Percentiles rank a stretch among this genome's conserved stretches.
Evolutionary conservation across 2,113 vertebrate genomes (phyloP).

Genomic region (Apteryx owenii): DNA sequence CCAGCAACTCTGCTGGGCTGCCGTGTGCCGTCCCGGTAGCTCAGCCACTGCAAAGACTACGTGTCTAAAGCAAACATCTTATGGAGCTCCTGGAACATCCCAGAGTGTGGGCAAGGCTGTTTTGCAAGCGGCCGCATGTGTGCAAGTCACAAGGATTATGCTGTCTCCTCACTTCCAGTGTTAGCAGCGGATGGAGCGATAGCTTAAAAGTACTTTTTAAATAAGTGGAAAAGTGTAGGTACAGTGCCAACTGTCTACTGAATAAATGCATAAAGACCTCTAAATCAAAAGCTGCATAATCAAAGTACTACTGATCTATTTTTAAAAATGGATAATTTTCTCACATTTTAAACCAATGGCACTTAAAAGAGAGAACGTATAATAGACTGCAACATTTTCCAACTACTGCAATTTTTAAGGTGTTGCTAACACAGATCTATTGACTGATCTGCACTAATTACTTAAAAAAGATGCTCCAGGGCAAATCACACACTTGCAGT

Average conservation of each 20-base stretch:
- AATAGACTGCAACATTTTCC: constrained; percentile 8
- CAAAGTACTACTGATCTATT: background rate
- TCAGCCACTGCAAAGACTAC: background rate
- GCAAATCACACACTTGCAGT: constrained; percentile 34
- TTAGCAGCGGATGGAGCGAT: background rate
- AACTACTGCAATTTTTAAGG: constrained; percentile 12
- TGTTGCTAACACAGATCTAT: constrained; percentile 30
- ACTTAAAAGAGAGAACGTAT: background rate
- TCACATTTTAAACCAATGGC: constrained; percentile 21
- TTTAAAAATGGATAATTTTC: background rate
- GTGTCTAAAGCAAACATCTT: rapidly evolving
- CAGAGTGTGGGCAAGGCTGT: background rate
- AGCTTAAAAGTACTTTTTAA: background rate
- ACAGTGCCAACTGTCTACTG: background rate
- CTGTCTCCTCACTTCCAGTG: background rate
- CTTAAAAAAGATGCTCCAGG: constrained; percentile 47
- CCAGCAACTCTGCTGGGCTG: background rate
- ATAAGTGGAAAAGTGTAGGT: background rate
- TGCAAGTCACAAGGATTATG: background rate
- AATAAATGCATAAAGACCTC: background rate
- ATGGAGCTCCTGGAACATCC: background rate
- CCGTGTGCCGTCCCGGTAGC: background rate
- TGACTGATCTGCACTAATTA: constrained; percentile 58
- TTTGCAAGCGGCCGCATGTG: background rate
- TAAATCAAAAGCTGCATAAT: constrained; percentile 4